Evolutionary conservation across 2,113 vertebrate genomes (phyloP).

Genomic region (Syrmaticus mikado): DNA sequence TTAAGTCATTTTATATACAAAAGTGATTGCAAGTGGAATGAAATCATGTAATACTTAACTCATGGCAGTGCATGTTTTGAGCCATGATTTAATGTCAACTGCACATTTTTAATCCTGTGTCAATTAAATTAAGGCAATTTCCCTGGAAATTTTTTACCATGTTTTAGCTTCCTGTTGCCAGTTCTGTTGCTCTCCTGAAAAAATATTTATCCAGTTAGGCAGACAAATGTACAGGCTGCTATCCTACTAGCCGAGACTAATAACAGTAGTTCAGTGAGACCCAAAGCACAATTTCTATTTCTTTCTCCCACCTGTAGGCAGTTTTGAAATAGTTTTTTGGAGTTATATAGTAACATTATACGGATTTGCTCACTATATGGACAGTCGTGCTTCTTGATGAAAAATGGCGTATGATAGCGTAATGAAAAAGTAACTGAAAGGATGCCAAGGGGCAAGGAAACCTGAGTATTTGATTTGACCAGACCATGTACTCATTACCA

Average conservation of each 20-base stretch:
- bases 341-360: not conserved
- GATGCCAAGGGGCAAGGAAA: not conserved
- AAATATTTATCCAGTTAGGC: not conserved
- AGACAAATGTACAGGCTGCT: not conserved
- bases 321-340: not conserved
- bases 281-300: not conserved
- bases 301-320: not conserved
- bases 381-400: not conserved
- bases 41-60: not conserved
- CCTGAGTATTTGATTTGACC: not conserved
- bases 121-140: not conserved
- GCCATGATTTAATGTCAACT: not conserved
- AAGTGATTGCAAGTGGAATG: not conserved
- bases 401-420: not conserved
- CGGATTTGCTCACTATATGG: not conserved
- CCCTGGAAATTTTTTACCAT: not conserved
- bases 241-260: not conserved
- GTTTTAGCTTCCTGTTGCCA: not conserved
- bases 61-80: not conserved
- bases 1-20: not conserved
- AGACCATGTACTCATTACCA: not conserved
- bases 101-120: not conserved
- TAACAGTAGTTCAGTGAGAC: not conserved
- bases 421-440: not conserved
- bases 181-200: not conserved